Evolutionary conservation across 2,797 vertebrate species (phyloP), one percentile per base, ranked within the genome.

Genomic region (Poeciliopsis infans): DNA sequence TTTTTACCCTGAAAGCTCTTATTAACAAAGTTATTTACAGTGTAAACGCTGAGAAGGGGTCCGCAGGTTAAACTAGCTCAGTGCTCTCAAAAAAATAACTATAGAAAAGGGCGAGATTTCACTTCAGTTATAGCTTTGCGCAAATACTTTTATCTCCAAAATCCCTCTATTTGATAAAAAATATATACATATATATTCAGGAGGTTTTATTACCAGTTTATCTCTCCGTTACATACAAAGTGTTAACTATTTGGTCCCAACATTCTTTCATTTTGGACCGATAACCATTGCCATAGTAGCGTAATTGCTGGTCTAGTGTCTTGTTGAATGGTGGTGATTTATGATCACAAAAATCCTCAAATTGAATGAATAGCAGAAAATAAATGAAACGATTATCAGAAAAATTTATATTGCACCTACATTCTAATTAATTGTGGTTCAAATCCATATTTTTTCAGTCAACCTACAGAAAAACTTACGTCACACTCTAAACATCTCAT

Each of bases 21-120:
- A 70, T 45, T 70, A 79, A 85, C 2, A 83, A 84, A 88, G 82
- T 90, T 93, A 85, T 92, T 93, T 85, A 84, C 74, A 85, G 51
- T 81, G 72, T 49, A 82, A 87, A 89, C 68, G 72, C 75, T 25
- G 75, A 68, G 76, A 72, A 72, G 84, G 64, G 43, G 61, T 73
- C 18, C 33, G 70, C 45, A 16, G 68, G 68, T 70, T 70, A 25
- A 69, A 43, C 66, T 15, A 69, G 36, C 36, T 25, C 36, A 68
- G 64, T 15, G 39, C 39, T n/a, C 23, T 69, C 13, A n/a, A 57
- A 53, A 4, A 57, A 57, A 57, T 2, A n/a, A 66, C 33, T 36
- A 11, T 7, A 39, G 61, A 66, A 66, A 36, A 64, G 59, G 31
- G 7, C 2, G 7, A 33, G 31, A 18, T 36, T 28, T 36, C 31